Evolutionary conservation across 1,140 invertebrate genomes (phyloP), one percentile per base, ranked within the genome.

Genomic region (Plodia interpunctella): DNA sequence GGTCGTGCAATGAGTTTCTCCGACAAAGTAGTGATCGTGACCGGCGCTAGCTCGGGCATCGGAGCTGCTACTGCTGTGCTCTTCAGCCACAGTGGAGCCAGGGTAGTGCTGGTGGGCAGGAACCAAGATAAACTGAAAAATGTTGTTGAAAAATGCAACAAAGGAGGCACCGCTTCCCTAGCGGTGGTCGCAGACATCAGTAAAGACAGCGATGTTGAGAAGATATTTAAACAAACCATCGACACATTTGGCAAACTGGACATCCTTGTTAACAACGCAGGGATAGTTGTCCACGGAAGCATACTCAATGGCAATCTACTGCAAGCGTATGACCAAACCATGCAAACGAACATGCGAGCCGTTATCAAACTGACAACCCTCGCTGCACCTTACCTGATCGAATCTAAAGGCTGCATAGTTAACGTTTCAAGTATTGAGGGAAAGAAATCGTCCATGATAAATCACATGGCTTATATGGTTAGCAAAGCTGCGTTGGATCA

Each of bases 401-500:
- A 92, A 70, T 91, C 92, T 0, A 93, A 94, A 82, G 94, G 94
- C 11, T 93, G 92, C 63, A 92, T 95, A 67, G 92, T 96, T 0
- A 96, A 96, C 82, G 91, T 95, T 3, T 95, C 94, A 8, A 95
- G 94, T 17, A 6, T 76, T 92, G 95, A 0, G 91, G 89, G 70
- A 94, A 94, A n/a, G 18, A 70, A 93, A 15, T 74, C 94, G 83
- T 88, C 94, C 19, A 92, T 92, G 62, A 83, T 91, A 44, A 86
- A 86, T 60, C 76, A 91, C 32, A 72, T 93, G 49, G 90, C 93
- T 0, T 97, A 98, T 73, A 94, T 93, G 70, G 93, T 97, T 81
- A 96, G 95, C 20, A 98, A 98, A 89, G 89, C 95, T 28, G 95
- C 95, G 4, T 75, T 98, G 0, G 96, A 98, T 88, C 96, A 97